Evolutionary conservation across 2,797 vertebrate species (phyloP).

Genomic region (Artibeus jamaicensis): DNA sequence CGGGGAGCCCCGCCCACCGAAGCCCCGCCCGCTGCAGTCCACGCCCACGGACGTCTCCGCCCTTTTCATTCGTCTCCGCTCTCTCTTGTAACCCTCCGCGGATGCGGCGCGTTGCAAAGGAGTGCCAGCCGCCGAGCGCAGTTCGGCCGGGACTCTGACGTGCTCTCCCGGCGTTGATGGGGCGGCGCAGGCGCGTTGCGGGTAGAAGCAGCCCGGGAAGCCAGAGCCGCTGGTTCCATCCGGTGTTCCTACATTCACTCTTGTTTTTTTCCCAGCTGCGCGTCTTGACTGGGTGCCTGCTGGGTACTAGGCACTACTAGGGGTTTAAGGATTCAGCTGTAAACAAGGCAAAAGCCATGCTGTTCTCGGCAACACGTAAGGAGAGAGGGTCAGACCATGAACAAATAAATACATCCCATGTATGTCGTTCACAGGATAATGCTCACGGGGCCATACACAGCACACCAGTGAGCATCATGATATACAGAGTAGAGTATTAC

Average conservation of each 20-base stretch:
- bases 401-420: neutral
- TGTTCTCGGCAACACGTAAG: neutral
- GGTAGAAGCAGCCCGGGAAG: too few species aligned
- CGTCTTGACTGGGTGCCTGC: neutral
- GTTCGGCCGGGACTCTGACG: neutral
- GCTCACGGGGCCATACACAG: neutral
- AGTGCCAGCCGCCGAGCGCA: constrained; percentile 29
- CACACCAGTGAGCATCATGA: neutral
- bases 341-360: neutral
- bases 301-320: neutral
- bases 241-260: fast-evolving
- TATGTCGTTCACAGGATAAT: neutral
- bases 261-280: neutral
- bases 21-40: fast-evolving
- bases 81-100: constrained; percentile 51
- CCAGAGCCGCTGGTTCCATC: fast-evolving
- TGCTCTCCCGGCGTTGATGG: fast-evolving
- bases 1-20: neutral
- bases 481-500: neutral
- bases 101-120: neutral
- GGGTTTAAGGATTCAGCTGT: neutral
- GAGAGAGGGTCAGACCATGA: neutral
- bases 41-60: fast-evolving
- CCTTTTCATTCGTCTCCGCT: fast-evolving
- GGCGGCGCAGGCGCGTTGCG: neutral